A percentile compares a stretch with the other conserved stretches of the same genome.
These are phyloP conservation scores for Heterochromis multidens DNA, from an alignment of 2,113 vertebrate species.

Conservation along the genomic window DNA sequence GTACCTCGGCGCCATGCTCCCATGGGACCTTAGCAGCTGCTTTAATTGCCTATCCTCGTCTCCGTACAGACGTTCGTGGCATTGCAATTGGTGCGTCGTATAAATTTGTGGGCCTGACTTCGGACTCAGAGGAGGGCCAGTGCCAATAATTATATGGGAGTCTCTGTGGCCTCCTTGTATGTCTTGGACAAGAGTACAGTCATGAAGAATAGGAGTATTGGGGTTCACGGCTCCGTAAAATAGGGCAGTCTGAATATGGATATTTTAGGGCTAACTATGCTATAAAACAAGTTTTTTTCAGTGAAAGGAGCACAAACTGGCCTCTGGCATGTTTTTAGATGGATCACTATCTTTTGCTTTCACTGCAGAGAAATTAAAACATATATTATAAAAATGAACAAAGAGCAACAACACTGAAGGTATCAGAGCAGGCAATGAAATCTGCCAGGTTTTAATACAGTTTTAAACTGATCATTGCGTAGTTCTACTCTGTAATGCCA, in stretches of 20 bases:
- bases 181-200: constrained; percentile 48
- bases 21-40: constrained; percentile 5
- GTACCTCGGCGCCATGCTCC: constrained; percentile 54
- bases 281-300: constrained; percentile 11
- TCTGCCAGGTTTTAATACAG: neutral
- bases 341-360: constrained; percentile 13
- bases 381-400: neutral
- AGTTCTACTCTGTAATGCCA: neutral
- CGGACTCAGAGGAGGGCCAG: constrained; percentile 10
- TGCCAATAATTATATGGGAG: constrained; percentile 48
- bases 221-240: constrained; percentile 13
- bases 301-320: neutral
- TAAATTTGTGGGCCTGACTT: constrained; percentile 51
- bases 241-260: constrained; percentile 3
- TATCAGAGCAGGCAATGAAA: neutral
- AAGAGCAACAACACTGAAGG: neutral
- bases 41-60: constrained; percentile 62
- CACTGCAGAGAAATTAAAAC: neutral
- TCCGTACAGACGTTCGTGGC: constrained; percentile 4
- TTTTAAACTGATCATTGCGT: constrained; percentile 3
- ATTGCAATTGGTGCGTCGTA: constrained; percentile 34
- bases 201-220: constrained; percentile 22
- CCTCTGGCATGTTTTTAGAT: neutral
- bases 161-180: constrained; percentile 46
- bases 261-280: neutral